Evolutionary conservation across 2,113 vertebrate species (phyloP).

Genomic region (Engraulis encrasicolus): DNA sequence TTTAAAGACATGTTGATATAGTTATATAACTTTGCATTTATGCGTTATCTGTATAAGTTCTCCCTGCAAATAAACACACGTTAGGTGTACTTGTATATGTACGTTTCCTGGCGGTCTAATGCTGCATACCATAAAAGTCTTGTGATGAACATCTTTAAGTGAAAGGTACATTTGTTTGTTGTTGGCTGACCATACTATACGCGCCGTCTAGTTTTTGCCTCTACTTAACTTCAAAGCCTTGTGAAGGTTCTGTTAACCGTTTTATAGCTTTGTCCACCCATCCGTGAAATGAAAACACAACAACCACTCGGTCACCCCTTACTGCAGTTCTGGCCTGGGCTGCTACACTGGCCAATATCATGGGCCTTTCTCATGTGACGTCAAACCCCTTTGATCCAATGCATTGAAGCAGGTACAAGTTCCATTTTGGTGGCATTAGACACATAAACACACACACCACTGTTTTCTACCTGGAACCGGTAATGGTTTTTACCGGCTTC

Average conservation of each 20-base stretch:
- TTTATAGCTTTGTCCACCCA: background rate
- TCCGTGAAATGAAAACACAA: background rate
- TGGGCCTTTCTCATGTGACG: no score
- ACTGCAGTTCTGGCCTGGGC: background rate
- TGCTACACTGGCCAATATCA: background rate
- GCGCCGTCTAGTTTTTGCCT: background rate
- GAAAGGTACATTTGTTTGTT: constrained; percentile 21
- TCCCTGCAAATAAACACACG: constrained; percentile 64
- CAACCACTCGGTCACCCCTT: background rate
- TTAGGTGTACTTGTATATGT: constrained; percentile 54
- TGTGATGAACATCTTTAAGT: constrained; percentile 22
- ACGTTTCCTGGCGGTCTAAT: constrained; percentile 68
- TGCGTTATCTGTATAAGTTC: constrained; percentile 54
- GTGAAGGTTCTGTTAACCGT: background rate
- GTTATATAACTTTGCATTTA: constrained; percentile 52
- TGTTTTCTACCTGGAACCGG: no score
- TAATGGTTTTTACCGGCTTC: no score
- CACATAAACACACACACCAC: no score
- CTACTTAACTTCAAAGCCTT: background rate
- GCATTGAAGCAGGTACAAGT: no score
- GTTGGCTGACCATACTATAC: constrained; percentile 14
- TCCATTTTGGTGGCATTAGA: no score
- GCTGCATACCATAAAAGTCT: constrained; percentile 74
- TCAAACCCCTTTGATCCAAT: no score
- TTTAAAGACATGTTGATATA: constrained; percentile 48